Percentiles rank a stretch among this genome's conserved stretches.
These are phyloP conservation scores for Eueremaeus valkanovi DNA, from an alignment of 2,888 invertebrate genomes.

Conservation along the genomic window DNA sequence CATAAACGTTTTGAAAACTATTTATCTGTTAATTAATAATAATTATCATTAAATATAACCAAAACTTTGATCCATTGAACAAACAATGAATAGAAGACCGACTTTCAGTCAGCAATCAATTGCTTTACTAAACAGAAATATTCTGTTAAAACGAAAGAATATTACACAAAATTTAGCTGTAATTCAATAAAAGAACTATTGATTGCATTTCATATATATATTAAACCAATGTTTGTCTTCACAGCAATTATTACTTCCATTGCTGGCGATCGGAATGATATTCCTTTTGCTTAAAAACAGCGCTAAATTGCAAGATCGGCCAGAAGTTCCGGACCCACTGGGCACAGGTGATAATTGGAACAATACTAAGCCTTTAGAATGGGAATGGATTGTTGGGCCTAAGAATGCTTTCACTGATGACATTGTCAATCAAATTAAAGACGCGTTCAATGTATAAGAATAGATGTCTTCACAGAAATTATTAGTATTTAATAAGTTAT, in stretches of 20 bases:
- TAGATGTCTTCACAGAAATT: neutral
- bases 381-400: neutral
- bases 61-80: no score
- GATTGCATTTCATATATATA: slow-evolving; percentile 4
- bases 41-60: no score
- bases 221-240: neutral
- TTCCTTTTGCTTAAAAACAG: neutral
- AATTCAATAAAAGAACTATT: no score
- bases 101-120: neutral
- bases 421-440: neutral
- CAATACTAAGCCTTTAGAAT: neutral
- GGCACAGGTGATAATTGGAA: neutral
- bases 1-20: no score
- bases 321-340: neutral
- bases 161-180: neutral
- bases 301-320: neutral
- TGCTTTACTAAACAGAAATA: slow-evolving; percentile 28
- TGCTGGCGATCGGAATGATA: neutral
- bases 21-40: no score
- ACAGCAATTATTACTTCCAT: slow-evolving; percentile 36
- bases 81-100: no score
- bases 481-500: neutral
- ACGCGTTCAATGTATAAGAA: neutral
- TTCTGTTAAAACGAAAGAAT: slow-evolving; percentile 13
- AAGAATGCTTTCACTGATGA: neutral